Conservation (phyloP, 2,113 vertebrate species). For the Anser cygnoides region DNA sequence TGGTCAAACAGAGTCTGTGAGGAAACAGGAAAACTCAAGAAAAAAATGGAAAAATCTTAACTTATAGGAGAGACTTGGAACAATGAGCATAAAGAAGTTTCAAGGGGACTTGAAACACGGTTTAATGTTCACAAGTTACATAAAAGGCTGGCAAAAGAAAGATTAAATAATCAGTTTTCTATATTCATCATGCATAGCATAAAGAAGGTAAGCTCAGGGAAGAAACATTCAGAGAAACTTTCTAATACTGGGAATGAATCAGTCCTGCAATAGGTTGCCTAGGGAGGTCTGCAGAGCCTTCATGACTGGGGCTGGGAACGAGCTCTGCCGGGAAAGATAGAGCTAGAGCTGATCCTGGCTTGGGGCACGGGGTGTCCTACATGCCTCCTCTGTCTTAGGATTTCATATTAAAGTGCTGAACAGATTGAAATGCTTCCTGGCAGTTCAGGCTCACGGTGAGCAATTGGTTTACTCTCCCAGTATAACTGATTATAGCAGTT, state of each 20-base stretch:
- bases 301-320: not conserved
- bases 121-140: not conserved
- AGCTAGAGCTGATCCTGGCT: not conserved
- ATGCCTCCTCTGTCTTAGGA: fast-evolving
- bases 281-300: not conserved
- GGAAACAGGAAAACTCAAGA: not conserved
- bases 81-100: not conserved
- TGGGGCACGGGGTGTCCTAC: fast-evolving
- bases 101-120: not conserved
- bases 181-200: not conserved
- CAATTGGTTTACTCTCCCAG: not conserved
- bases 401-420: too few species aligned
- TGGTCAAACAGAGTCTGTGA: not conserved
- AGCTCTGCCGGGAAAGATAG: not conserved
- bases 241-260: not conserved
- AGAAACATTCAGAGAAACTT: not conserved
- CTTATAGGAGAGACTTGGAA: not conserved
- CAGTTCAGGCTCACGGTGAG: not conserved
- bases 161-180: not conserved
- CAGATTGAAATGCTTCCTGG: not conserved
- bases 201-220: not conserved
- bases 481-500: not conserved
- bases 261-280: fast-evolving
- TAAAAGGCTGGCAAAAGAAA: not conserved
- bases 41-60: not conserved